Evolutionary conservation across 2,888 invertebrate genomes (phyloP).

Genomic region (Meliscaeva auricollis): DNA sequence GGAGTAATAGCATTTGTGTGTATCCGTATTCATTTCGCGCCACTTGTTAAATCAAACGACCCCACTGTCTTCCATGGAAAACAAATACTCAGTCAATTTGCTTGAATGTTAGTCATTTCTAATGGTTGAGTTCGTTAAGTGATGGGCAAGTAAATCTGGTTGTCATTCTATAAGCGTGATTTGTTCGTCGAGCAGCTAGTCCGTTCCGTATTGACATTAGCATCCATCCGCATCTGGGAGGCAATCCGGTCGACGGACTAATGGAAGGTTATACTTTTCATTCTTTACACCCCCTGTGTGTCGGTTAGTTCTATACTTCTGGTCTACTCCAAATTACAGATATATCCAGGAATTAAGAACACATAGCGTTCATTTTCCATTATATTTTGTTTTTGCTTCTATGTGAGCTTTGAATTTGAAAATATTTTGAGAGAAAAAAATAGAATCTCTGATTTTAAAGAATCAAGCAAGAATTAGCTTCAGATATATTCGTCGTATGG

Average conservation of each 20-base stretch:
- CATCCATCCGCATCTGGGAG: conserved; percentile 24
- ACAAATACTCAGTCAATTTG: conserved; percentile 50
- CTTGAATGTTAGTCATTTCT: conserved; percentile 32
- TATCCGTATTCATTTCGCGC: too few relatives aligned
- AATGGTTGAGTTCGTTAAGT: conserved; percentile 53
- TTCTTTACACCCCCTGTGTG: neutral
- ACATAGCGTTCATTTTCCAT: too few relatives aligned
- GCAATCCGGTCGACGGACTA: conserved; percentile 18
- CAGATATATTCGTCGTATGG: conserved; percentile 40
- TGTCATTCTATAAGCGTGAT: conserved; percentile 50
- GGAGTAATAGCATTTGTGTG: too few relatives aligned
- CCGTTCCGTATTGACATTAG: conserved; percentile 4
- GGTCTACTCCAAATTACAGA: conserved; percentile 26
- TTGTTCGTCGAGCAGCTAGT: conserved; percentile 10
- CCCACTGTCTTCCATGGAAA: conserved; percentile 45
- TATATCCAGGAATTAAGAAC: conserved; percentile 36
- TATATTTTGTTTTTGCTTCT: conserved; percentile 57
- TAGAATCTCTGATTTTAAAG: conserved; percentile 36
- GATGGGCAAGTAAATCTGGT: conserved; percentile 65
- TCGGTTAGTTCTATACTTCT: conserved; percentile 19
- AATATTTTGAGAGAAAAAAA: neutral
- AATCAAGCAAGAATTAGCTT: conserved; percentile 53
- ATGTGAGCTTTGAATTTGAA: conserved; percentile 18
- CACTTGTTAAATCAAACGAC: neutral
- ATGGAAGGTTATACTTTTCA: neutral